phyloP scores from a whole-genome alignment of 2,888 invertebrate genomes.

The Platerodrilus igneus region DNA sequence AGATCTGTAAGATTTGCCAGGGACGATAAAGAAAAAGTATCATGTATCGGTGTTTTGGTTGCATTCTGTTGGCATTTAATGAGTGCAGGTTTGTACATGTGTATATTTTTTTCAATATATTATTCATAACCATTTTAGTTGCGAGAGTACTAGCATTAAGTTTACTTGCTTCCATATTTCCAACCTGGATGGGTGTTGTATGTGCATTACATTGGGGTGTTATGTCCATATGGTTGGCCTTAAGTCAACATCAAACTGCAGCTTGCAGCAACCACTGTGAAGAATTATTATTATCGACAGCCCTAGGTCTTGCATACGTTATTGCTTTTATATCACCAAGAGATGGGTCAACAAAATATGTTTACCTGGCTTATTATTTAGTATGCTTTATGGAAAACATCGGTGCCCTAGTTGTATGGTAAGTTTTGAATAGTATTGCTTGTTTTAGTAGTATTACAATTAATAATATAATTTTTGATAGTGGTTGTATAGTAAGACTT shows the following conservation, averaged over 20 bases:
- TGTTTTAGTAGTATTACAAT: not conserved
- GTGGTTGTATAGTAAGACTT: too few species aligned
- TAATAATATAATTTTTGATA: not conserved
- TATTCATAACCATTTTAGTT: constrained; percentile 46
- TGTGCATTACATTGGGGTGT: constrained; percentile 53
- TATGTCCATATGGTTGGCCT: constrained; percentile 55
- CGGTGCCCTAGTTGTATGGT: constrained; percentile 49
- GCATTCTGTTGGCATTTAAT: constrained; percentile 58
- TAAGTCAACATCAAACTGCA: constrained; percentile 47
- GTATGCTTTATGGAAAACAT: constrained; percentile 52
- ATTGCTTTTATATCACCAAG: constrained; percentile 57
- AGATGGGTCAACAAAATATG: constrained; percentile 56
- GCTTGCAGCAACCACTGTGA: constrained; percentile 48
- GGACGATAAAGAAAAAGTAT: constrained; percentile 53
- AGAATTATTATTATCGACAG: constrained; percentile 49
- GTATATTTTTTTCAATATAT: too few species aligned
- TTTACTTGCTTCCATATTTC: constrained; percentile 53
- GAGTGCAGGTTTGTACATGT: constrained; percentile 48
- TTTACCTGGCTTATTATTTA: constrained; percentile 49
- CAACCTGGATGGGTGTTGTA: constrained; percentile 50
- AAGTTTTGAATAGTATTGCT: constrained; percentile 27
- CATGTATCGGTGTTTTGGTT: constrained; percentile 50
- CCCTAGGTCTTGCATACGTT: constrained; percentile 57
- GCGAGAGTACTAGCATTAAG: constrained; percentile 55
- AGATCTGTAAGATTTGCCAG: constrained; percentile 55